A percentile compares a stretch with the other conserved stretches of the same genome.
These are phyloP conservation scores for Clinocottus analis DNA, from an alignment of 2,113 vertebrate species.

Conservation along the genomic window DNA sequence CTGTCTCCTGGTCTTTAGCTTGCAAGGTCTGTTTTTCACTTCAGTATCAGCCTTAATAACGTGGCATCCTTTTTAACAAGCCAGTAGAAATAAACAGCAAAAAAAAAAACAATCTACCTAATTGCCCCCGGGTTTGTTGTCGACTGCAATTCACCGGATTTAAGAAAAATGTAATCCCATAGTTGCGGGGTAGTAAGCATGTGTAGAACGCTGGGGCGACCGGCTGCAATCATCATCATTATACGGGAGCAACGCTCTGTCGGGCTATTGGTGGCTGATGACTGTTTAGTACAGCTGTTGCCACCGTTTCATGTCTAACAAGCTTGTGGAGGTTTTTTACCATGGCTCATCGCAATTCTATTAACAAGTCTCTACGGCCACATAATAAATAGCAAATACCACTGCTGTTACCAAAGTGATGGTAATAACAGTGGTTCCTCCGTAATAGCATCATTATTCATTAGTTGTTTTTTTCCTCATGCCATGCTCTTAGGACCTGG, in stretches of 20 bases:
- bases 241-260: conserved; percentile 27
- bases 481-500: neutral
- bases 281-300: conserved; percentile 47
- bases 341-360: neutral
- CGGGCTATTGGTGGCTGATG: conserved; percentile 42
- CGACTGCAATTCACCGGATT: neutral
- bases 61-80: conserved; percentile 16
- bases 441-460: neutral
- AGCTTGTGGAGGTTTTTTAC: neutral
- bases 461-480: neutral
- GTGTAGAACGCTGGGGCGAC: conserved; percentile 39
- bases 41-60: neutral
- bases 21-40: neutral
- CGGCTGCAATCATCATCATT: conserved; percentile 49
- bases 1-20: neutral
- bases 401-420: neutral
- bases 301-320: conserved; percentile 30
- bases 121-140: conserved; percentile 10
- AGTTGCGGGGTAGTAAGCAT: conserved; percentile 21
- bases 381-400: neutral
- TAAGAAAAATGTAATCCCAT: conserved; percentile 4
- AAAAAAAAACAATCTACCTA: conserved; percentile 11
- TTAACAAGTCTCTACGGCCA: neutral
- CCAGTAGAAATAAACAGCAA: neutral
- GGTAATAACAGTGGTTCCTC: neutral